Evolutionary conservation across 1,140 invertebrate genomes (phyloP), one percentile per base, ranked within the genome.

Genomic region (Capitella teleta): DNA sequence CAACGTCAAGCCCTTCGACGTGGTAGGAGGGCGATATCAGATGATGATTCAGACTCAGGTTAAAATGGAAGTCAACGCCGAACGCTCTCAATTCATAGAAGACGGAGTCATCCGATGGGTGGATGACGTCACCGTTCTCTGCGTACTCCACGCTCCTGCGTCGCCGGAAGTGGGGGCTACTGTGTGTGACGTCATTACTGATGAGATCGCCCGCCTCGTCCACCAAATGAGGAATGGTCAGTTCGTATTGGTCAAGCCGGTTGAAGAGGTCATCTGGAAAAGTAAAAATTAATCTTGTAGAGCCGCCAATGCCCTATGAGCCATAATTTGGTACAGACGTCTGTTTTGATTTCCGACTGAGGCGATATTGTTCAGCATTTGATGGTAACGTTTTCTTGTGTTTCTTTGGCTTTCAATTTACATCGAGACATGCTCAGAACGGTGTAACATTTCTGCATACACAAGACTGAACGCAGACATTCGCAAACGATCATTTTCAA

Each of bases 11-110:
- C 55, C 56, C 49, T 50, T 64, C 62, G 5, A 60, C 61, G 26
- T 47, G 32, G 46, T 57, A 66, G 8, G 48, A 48, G 24, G 55
- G 52, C 8, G 61, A 56, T 23, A 63, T 30, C 3, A 66, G 49
- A 6, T 55, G 49, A 2, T 43, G 53, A 48, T 66, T 66, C 5
- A 58, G 47, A 16, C 57, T 58, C 26, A 66, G 40, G 46, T 62
- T 61, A 24, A 66, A 62, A 34, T 62, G 55, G 42, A 62, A 66
- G 28, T 61, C 57, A 18, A 48, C 51, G 36, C 63, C 63, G 53
- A 59, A 61, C 10, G 62, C 63, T 4, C 53, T 54, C 24, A 66
- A 40, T 42, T 61, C 59, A 52, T 64, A 66, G 49, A 62, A 65
- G 4, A 65, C 47, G 6, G 42, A 40, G 8, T 16, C 26, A 24